A percentile compares a stretch with the other conserved stretches of the same genome.
phyloP scores from a whole-genome alignment of 1,140 invertebrate species.

The Globodera ellingtonae region DNA sequence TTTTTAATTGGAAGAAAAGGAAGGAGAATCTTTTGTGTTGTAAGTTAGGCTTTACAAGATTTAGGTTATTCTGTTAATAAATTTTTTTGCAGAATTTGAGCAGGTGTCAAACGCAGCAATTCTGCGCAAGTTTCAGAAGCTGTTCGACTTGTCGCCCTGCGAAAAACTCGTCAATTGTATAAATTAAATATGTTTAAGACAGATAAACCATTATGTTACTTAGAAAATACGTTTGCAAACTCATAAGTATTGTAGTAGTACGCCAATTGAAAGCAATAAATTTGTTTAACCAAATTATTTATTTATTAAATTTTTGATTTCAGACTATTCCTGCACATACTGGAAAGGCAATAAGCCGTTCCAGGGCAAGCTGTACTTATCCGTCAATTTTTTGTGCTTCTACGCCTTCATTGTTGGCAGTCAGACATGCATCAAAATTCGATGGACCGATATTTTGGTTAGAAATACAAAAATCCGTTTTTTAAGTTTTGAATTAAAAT shows the following conservation, averaged over 20 bases:
- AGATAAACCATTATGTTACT: too few species aligned
- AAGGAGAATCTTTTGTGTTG: too few species aligned
- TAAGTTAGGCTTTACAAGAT: too few species aligned
- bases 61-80: not conserved
- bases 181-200: too few species aligned
- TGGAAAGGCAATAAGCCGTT: constrained; percentile 86
- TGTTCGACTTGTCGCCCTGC: constrained; percentile 86
- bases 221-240: too few species aligned
- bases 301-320: constrained; percentile 35
- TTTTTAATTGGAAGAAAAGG: too few species aligned
- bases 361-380: constrained; percentile 93
- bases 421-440: constrained; percentile 82
- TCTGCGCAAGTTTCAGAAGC: constrained; percentile 79
- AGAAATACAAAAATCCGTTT: constrained; percentile 8
- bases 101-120: constrained; percentile 77
- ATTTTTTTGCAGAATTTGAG: constrained; percentile 45
- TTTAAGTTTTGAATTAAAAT: not conserved
- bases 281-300: too few species aligned
- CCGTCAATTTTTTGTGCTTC: constrained; percentile 91
- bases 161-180: constrained; percentile 95
- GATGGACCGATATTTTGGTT: constrained; percentile 72
- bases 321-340: constrained; percentile 76
- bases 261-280: too few species aligned
- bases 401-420: constrained; percentile 89
- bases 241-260: too few species aligned